phyloP scores from a whole-genome alignment of 1,140 invertebrate genomes.

The Euschistus heros region DNA sequence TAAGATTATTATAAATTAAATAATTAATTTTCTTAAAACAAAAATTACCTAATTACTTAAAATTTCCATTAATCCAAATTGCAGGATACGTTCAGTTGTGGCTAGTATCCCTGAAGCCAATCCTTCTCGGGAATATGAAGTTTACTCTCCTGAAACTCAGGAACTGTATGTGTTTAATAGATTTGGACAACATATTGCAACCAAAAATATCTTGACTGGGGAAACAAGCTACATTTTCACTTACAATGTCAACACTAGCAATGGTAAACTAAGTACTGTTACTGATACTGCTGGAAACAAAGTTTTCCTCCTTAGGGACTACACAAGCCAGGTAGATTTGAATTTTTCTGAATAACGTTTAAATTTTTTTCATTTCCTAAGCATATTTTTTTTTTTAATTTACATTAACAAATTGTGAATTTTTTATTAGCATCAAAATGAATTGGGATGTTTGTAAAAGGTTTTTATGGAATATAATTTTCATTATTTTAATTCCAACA shows the following conservation, averaged over 20 bases:
- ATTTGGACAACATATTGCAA: slow-evolving; percentile 87
- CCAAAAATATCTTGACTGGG: slow-evolving; percentile 84
- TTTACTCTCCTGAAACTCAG: slow-evolving; percentile 89
- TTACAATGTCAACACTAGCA: slow-evolving; percentile 93
- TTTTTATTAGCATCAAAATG: too few species aligned
- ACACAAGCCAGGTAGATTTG: slow-evolving; percentile 50
- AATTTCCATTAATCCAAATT: slow-evolving; percentile 8
- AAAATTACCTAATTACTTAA: too few species aligned
- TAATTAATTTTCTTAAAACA: background rate
- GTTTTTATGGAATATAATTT: too few species aligned
- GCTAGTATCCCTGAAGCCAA: slow-evolving; percentile 82
- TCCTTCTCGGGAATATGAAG: slow-evolving; percentile 76
- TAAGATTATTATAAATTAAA: background rate
- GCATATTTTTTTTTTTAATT: too few species aligned
- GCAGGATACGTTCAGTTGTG: slow-evolving; percentile 78
- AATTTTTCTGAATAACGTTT: too few species aligned
- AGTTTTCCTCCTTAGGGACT: slow-evolving; percentile 77
- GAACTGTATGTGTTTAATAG: slow-evolving; percentile 93
- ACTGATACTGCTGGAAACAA: slow-evolving; percentile 91
- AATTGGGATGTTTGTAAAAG: too few species aligned
- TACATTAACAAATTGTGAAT: too few species aligned
- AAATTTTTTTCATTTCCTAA: too few species aligned
- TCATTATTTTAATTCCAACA: too few species aligned
- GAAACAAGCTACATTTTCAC: slow-evolving; percentile 85
- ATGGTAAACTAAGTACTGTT: slow-evolving; percentile 84